Evolutionary conservation across 2,113 vertebrate species (phyloP), one percentile per base, ranked within the genome.

Genomic region (Arizona elegans): DNA sequence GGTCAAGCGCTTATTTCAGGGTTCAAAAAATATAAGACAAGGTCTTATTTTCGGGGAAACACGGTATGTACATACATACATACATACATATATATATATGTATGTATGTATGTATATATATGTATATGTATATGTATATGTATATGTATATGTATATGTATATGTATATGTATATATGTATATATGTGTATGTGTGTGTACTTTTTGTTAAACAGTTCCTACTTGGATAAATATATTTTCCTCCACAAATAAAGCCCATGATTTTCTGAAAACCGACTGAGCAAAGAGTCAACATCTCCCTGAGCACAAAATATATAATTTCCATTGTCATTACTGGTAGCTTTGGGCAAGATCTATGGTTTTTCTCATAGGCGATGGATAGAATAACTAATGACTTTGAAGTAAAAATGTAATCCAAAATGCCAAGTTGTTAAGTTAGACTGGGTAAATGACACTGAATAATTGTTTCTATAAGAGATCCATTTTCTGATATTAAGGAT

Each of bases 381-480:
- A 65, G 92, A 87, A 94, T 91, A 94, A 96, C 90, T 93, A 93
- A 96, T 88, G 92, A 24, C 94, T 95, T 93, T 19, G 24, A 92
- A 95, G 91, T 93, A 88, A 91, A 91, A 95, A 94, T 90, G 93
- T 91, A 95, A 81, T 95, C 96, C 94, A 89, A 88, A 93, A 1
- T 59, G 58, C 58, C 23, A 59, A 59, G 58, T 59, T 59, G 21
- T 59, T 21, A 59, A 59, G 8, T 59, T 24, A 9, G 23, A 59
- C 58, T 24, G 8, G 58, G 8, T 59, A 59, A 24, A 59, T 59
- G 93, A 93, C 54, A 90, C 93, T 96, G 94, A 91, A 70, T 92
- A 56, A 3, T 5, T 91, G 95, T 95, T 95, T 88, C 87, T 91
- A 90, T 86, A 93, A 86, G 54, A 92, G 87, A 95, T 94, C 91